phyloP scores from a whole-genome alignment of 1,140 invertebrate genomes.

The Aphelinus atriplicis region DNA sequence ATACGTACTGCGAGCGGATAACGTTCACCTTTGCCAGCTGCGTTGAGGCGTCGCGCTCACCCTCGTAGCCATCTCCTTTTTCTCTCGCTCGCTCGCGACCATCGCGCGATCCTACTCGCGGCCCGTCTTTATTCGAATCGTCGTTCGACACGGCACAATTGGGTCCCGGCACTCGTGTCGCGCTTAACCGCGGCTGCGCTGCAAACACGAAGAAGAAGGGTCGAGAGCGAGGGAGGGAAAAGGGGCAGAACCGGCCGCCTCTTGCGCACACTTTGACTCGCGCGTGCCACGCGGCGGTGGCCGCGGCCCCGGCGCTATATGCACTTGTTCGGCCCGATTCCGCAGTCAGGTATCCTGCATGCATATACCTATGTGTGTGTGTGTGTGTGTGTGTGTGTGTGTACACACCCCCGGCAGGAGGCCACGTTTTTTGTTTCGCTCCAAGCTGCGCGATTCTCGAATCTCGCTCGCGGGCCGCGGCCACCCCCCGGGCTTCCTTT shows the following conservation, averaged over 20 bases:
- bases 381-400: neutral
- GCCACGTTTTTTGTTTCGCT: slow-evolving; percentile 28
- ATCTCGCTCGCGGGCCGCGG: slow-evolving; percentile 49
- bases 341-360: too few relatives aligned
- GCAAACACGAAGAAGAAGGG: slow-evolving; percentile 3
- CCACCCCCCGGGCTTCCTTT: neutral
- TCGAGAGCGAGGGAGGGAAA: neutral
- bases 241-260: slow-evolving; percentile 24
- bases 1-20: too few relatives aligned
- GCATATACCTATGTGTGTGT: too few relatives aligned
- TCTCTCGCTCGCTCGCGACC: too few relatives aligned
- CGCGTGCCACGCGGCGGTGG: neutral
- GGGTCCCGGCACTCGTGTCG: too few relatives aligned
- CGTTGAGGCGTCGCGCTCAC: too few relatives aligned
- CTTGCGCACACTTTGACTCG: slow-evolving; percentile 14
- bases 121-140: too few relatives aligned
- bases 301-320: slow-evolving; percentile 19
- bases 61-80: too few relatives aligned
- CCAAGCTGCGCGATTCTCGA: slow-evolving; percentile 44
- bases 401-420: slow-evolving; percentile 25
- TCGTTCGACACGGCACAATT: too few relatives aligned
- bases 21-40: too few relatives aligned
- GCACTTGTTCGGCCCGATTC: slow-evolving; percentile 54
- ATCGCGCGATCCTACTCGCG: too few relatives aligned
- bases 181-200: too few relatives aligned